Percentiles rank a stretch among this genome's conserved stretches.
Evolutionary conservation across 1,140 invertebrate genomes (phyloP).

Genomic region (Lepidurus packardi): DNA sequence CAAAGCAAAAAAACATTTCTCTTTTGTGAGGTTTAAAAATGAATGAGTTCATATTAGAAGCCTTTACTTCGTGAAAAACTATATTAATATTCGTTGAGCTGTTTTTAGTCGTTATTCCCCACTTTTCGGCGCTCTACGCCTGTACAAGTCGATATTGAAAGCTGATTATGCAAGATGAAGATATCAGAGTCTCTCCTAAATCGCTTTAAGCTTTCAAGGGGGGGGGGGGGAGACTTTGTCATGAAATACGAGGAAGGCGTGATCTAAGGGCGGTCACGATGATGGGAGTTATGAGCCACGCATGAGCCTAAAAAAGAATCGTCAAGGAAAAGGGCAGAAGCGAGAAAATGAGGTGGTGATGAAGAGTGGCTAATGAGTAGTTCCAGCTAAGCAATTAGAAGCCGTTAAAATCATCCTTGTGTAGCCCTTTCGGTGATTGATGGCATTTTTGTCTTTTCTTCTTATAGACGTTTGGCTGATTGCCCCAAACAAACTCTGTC

Average conservation of each 20-base stretch:
- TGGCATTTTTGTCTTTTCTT: too few species aligned
- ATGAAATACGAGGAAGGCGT: slow-evolving; percentile 18
- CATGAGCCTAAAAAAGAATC: background rate
- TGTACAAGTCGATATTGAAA: too few species aligned
- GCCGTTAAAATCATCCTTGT: background rate
- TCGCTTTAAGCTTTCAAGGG: too few species aligned
- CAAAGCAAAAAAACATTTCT: background rate
- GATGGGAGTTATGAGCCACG: background rate
- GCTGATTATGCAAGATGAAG: too few species aligned
- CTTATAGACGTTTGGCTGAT: too few species aligned
- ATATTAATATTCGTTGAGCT: too few species aligned
- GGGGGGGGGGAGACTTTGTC: background rate
- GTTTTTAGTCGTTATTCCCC: too few species aligned
- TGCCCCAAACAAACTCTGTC: too few species aligned
- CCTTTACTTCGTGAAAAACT: too few species aligned
- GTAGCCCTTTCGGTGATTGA: background rate
- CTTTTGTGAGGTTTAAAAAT: background rate
- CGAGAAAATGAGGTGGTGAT: slow-evolving; percentile 9
- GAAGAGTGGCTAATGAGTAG: background rate
- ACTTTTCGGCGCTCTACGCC: too few species aligned
- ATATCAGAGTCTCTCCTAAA: too few species aligned
- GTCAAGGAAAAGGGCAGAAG: background rate
- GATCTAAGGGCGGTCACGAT: background rate
- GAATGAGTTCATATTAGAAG: too few species aligned
- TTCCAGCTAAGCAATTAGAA: background rate